These are phyloP conservation scores for Ataeniobius toweri DNA, from an alignment of 2,797 vertebrate species.

Conservation along the genomic window DNA sequence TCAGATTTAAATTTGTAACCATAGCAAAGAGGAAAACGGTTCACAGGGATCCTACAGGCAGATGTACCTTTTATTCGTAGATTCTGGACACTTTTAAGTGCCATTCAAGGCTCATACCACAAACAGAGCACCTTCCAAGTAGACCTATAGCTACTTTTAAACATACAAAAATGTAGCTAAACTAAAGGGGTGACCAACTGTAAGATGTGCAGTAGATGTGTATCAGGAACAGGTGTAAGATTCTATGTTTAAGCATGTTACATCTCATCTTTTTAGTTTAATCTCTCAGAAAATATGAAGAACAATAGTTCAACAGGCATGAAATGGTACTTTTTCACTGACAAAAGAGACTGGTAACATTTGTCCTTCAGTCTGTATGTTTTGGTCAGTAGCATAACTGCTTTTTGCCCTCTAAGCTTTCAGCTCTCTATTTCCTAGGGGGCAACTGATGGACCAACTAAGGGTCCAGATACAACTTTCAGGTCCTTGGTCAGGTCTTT, in stretches of 20 bases:
- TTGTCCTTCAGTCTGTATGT: neutral
- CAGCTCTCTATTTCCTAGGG: neutral
- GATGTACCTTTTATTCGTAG: neutral
- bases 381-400: neutral
- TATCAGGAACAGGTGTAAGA: neutral
- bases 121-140: neutral
- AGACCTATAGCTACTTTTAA: neutral
- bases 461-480: neutral
- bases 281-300: neutral
- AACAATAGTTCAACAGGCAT: neutral
- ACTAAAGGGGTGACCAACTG: neutral
- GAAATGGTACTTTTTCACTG: neutral
- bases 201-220: neutral
- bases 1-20: slow-evolving; percentile 15
- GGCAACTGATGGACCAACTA: neutral
- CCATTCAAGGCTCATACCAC: neutral
- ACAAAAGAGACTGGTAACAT: neutral
- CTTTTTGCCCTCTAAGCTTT: neutral
- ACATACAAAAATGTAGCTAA: neutral
- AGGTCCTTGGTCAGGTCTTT: neutral
- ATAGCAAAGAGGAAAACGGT: slow-evolving; percentile 7
- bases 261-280: neutral
- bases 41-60: neutral
- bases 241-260: neutral
- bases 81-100: neutral